A percentile compares a stretch with the other conserved stretches of the same genome.
Conservation (phyloP, 2,888 invertebrate genomes). For the Scaptomyza flava region DNA sequence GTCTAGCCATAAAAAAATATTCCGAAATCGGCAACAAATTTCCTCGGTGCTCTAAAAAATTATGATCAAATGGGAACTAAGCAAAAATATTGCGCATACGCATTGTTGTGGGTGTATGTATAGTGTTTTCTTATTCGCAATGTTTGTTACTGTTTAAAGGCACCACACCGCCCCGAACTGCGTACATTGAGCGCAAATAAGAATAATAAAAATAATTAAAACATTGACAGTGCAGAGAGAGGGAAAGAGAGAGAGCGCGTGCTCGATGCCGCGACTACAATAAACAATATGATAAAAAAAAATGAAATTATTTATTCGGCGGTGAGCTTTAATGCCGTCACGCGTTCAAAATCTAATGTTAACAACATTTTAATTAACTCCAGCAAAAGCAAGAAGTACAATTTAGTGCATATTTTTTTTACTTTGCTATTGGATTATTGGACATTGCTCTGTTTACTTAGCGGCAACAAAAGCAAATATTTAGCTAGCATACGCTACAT, state of each 20-base stretch:
- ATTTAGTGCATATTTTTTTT: slow-evolving; percentile 41
- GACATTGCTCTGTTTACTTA: slow-evolving; percentile 22
- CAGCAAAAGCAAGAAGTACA: slow-evolving; percentile 27
- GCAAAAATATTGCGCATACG: slow-evolving; percentile 42
- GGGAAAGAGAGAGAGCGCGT: neutral
- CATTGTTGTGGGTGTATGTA: slow-evolving; percentile 21
- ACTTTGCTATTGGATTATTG: slow-evolving; percentile 52
- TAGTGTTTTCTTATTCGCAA: slow-evolving; percentile 19
- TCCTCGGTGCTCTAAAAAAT: slow-evolving; percentile 47
- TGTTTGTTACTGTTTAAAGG: slow-evolving; percentile 39
- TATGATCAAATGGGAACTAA: slow-evolving; percentile 66
- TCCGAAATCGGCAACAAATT: slow-evolving; percentile 29
- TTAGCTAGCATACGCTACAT: slow-evolving; percentile 35
- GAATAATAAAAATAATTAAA: slow-evolving; percentile 53
- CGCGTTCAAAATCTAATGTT: slow-evolving; percentile 74
- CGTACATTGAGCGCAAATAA: slow-evolving; percentile 52
- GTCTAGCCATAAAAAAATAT: slow-evolving; percentile 50
- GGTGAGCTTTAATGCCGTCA: slow-evolving; percentile 61
- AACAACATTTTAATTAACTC: slow-evolving; percentile 75
- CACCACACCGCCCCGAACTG: neutral
- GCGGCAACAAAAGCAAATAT: slow-evolving; percentile 49
- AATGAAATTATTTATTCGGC: slow-evolving; percentile 71
- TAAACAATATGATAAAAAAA: slow-evolving; percentile 68
- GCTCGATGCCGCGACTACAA: slow-evolving; percentile 19
- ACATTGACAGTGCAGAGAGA: slow-evolving; percentile 36